These are phyloP conservation scores for Teinopalpus imperialis DNA, from an alignment of 2,888 invertebrate genomes.

Conservation along the genomic window DNA sequence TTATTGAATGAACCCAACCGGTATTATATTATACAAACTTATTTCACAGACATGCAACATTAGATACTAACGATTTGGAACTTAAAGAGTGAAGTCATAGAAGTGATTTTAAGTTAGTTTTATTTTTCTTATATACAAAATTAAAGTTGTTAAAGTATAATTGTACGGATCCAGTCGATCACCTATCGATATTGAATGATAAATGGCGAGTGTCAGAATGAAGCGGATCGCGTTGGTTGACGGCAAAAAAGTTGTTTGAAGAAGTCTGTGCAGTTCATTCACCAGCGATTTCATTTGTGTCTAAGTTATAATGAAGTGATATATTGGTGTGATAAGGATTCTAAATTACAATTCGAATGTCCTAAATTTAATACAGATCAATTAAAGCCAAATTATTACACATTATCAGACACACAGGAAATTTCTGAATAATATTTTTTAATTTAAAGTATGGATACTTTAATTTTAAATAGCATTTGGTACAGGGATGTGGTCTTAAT, in stretches of 20 bases:
- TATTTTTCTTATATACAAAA: background rate
- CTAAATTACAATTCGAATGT: too few relatives aligned
- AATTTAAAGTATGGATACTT: too few relatives aligned
- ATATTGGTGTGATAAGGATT: too few relatives aligned
- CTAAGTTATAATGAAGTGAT: too few relatives aligned
- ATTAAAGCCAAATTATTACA: too few relatives aligned
- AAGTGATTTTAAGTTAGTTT: conserved; percentile 3
- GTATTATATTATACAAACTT: conserved; percentile 45
- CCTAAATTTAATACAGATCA: too few relatives aligned
- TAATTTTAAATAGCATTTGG: too few relatives aligned
- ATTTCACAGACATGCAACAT: conserved; percentile 25
- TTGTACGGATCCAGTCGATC: conserved; percentile 61
- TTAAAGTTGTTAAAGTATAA: conserved; percentile 36
- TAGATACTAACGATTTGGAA: conserved; percentile 24
- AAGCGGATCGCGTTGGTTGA: conserved; percentile 43
- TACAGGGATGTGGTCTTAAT: too few relatives aligned
- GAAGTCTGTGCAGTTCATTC: conserved; percentile 57
- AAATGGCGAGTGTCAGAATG: conserved; percentile 55
- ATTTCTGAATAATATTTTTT: too few relatives aligned
- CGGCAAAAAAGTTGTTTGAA: conserved; percentile 48
- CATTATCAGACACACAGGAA: too few relatives aligned
- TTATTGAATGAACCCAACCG: conserved; percentile 62
- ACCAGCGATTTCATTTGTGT: conserved; percentile 35
- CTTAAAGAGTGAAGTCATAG: conserved; percentile 19
- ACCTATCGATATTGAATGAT: conserved; percentile 64